Percentiles rank a stretch among this genome's conserved stretches.
Conservation (phyloP, 2,888 invertebrate species). For the Uloborus plumipes region DNA sequence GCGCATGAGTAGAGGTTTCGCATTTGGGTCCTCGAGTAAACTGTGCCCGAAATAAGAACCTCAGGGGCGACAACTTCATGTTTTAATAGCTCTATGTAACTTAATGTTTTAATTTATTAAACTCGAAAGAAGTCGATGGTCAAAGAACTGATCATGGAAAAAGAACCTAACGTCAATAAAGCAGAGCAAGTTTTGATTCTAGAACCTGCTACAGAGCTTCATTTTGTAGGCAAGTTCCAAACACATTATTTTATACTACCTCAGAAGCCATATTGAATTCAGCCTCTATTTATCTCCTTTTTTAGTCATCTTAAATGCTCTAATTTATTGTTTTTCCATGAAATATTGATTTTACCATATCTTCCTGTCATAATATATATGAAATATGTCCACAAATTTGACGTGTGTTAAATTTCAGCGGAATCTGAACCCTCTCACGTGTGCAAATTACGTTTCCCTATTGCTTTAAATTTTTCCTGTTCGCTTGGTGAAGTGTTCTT, state of each 20-base stretch:
- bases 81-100: conserved; percentile 46
- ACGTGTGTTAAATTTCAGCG: background rate
- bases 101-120: conserved; percentile 9
- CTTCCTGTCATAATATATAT: background rate
- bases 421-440: background rate
- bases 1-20: conserved; percentile 64
- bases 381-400: background rate
- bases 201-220: conserved; percentile 89
- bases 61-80: conserved; percentile 42
- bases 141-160: conserved; percentile 23
- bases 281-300: no score
- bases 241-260: conserved; percentile 32
- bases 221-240: conserved; percentile 81
- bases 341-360: no score
- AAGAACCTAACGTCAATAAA: conserved; percentile 45
- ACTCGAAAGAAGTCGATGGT: conserved; percentile 36
- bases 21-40: conserved; percentile 61
- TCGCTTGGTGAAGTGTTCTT: no score
- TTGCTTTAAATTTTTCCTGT: no score
- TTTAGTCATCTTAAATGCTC: no score
- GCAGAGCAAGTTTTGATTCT: conserved; percentile 84
- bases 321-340: no score
- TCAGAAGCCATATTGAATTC: conserved; percentile 57
- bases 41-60: conserved; percentile 63
- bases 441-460: no score